A percentile compares a stretch with the other conserved stretches of the same genome.
Evolutionary conservation across 2,113 vertebrate species (phyloP).

Genomic region (Amphilophus citrinellus): DNA sequence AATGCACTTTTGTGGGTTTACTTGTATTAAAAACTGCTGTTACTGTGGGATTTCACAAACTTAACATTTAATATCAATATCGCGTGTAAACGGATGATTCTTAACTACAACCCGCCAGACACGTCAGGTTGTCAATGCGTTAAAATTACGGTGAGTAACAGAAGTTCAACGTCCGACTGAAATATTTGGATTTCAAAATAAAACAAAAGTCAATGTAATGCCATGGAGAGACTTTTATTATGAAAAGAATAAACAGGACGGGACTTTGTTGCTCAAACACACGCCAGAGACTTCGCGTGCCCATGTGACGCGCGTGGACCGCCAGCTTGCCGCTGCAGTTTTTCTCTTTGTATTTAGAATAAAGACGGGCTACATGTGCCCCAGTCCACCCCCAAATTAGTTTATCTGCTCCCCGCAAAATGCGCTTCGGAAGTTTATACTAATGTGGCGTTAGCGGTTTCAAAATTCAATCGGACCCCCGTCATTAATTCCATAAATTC

Average conservation of each 20-base stretch:
- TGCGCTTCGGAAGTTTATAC: neutral
- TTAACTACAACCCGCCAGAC: constrained; percentile 29
- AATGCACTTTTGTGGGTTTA: rapidly evolving
- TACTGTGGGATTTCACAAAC: neutral
- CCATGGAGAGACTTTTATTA: neutral
- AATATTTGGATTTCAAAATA: constrained; percentile 28
- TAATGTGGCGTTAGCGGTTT: constrained; percentile 33
- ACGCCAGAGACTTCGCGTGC: neutral
- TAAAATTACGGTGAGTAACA: neutral
- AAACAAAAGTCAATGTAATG: rapidly evolving
- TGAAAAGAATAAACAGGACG: neutral
- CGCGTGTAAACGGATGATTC: neutral
- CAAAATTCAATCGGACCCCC: constrained; percentile 9
- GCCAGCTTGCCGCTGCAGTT: neutral
- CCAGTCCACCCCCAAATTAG: neutral
- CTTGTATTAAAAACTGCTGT: no score
- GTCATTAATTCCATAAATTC: constrained; percentile 28
- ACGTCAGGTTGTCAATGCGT: neutral
- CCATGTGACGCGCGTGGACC: constrained; percentile 46
- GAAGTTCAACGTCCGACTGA: neutral
- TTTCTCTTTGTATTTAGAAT: neutral
- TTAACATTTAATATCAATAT: neutral
- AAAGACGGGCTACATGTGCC: neutral
- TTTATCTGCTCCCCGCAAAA: no score
- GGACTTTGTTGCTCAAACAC: neutral